Evolutionary conservation across 2,888 invertebrate species (phyloP).

Genomic region (Molorchus minor): DNA sequence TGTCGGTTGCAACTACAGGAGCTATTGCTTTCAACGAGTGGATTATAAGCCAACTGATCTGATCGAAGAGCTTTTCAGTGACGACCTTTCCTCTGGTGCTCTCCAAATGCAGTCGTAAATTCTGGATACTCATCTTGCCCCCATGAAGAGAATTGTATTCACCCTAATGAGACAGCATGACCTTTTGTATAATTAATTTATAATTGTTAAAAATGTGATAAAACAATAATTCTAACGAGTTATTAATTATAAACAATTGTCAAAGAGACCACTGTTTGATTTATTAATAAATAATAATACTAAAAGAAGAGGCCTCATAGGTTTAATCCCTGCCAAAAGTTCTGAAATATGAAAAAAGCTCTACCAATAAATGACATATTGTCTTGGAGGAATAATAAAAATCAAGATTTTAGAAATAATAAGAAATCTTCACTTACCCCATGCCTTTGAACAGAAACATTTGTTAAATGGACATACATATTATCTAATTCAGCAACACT

Average conservation of each 20-base stretch:
- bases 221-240: no score
- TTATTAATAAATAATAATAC: no score
- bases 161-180: no score
- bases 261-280: no score
- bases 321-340: no score
- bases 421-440: constrained; percentile 69
- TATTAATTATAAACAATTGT: no score
- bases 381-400: constrained; percentile 34
- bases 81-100: constrained; percentile 89
- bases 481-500: constrained; percentile 88
- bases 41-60: constrained; percentile 89
- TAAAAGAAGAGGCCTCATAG: no score
- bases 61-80: constrained; percentile 87
- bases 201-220: no score
- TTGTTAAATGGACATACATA: constrained; percentile 94
- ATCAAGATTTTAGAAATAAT: no score
- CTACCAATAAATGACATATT: neutral
- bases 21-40: constrained; percentile 93
- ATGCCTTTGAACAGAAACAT: constrained; percentile 98
- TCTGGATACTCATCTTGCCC: constrained; percentile 93
- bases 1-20: constrained; percentile 91
- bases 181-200: no score
- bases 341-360: no score
- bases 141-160: constrained; percentile 95
- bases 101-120: constrained; percentile 88